phyloP scores from a whole-genome alignment of 2,888 invertebrate genomes.

The Drosophila anomalata region DNA sequence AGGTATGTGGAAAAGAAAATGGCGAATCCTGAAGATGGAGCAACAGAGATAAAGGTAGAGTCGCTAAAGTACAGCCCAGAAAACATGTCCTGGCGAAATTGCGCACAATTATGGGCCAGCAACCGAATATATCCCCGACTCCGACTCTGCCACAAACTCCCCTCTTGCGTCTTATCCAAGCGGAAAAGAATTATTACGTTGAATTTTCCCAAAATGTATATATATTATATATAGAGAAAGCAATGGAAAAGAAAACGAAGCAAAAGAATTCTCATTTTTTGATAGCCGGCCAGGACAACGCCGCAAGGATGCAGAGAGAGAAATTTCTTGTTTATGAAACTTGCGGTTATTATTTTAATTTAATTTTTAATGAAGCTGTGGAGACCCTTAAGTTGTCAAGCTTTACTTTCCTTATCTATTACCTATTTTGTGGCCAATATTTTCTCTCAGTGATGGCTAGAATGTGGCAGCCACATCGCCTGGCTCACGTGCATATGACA shows the following conservation, averaged over 20 bases:
- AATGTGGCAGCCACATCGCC: conserved; percentile 50
- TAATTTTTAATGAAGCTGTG: not conserved
- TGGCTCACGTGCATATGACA: conserved; percentile 76
- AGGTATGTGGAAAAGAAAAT: conserved; percentile 29
- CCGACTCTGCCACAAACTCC: not conserved
- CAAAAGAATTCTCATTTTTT: conserved; percentile 69
- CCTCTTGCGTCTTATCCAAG: conserved; percentile 66
- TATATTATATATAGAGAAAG: conserved; percentile 11
- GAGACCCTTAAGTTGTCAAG: too few relatives aligned
- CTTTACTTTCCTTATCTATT: not conserved
- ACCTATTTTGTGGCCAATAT: not conserved
- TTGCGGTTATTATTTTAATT: not conserved
- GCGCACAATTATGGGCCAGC: conserved; percentile 59
- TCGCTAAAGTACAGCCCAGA: conserved; percentile 26
- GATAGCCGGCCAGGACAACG: conserved; percentile 61
- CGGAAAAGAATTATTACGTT: conserved; percentile 81
- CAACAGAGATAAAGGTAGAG: conserved; percentile 14
- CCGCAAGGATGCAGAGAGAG: conserved; percentile 48
- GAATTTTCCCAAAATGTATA: conserved; percentile 50
- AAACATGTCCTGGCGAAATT: conserved; percentile 1
- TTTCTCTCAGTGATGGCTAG: conserved; percentile 18
- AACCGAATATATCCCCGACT: conserved; percentile 28
- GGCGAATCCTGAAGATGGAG: conserved; percentile 16
- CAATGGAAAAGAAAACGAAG: conserved; percentile 47
- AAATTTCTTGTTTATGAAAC: not conserved